Evolutionary conservation across 2,113 vertebrate genomes (phyloP).

Genomic region (Corythoichthys haematopterus): DNA sequence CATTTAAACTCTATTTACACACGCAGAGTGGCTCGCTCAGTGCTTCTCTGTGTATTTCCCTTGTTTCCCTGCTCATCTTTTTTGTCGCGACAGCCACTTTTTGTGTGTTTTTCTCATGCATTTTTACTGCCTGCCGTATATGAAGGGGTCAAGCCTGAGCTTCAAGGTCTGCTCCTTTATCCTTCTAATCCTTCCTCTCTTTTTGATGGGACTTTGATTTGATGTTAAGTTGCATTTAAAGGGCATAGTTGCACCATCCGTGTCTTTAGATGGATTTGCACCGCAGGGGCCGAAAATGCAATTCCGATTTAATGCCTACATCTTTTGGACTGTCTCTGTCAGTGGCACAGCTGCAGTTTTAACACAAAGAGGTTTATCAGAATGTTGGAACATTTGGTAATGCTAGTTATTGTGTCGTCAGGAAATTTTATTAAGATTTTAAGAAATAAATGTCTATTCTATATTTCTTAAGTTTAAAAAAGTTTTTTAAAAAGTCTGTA

Average conservation of each 20-base stretch:
- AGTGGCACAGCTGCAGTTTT: too few relatives aligned
- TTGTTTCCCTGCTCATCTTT: constrained; percentile 36
- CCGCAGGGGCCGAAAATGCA: neutral
- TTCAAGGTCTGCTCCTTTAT: neutral
- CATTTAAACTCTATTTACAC: constrained; percentile 74
- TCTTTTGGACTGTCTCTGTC: neutral
- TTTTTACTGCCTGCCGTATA: neutral
- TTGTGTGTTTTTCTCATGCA: neutral
- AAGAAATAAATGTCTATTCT: too few relatives aligned
- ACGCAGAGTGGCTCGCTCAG: constrained; percentile 42
- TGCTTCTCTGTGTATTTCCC: constrained; percentile 30
- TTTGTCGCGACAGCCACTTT: neutral
- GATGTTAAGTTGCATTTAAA: constrained; percentile 3
- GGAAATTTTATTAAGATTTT: too few relatives aligned
- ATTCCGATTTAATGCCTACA: neutral
- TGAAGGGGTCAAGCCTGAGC: neutral
- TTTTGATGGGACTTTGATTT: neutral
- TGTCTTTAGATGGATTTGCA: neutral
- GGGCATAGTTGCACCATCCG: neutral
- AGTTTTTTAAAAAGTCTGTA: too few relatives aligned
- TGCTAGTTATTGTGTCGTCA: too few relatives aligned
- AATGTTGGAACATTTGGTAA: too few relatives aligned
- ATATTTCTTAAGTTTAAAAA: too few relatives aligned
- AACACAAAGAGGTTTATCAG: too few relatives aligned
- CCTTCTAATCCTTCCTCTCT: constrained; percentile 1